phyloP scores from a whole-genome alignment of 1,140 invertebrate genomes.

The Macrobrachium nipponense region DNA sequence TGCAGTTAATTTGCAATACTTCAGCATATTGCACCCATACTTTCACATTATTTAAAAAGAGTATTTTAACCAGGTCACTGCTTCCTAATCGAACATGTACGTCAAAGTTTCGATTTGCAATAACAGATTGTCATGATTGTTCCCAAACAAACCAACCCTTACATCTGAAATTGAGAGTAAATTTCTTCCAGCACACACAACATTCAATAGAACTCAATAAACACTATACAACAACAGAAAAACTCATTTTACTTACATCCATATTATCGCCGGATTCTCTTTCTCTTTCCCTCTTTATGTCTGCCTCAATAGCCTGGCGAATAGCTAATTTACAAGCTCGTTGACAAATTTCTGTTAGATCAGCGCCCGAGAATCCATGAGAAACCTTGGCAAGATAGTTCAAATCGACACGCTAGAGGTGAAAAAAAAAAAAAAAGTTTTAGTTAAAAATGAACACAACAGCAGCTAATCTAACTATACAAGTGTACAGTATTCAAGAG shows the following conservation, averaged over 20 bases:
- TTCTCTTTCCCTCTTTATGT: slow-evolving; percentile 91
- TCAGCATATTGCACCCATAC: no score
- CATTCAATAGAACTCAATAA: not conserved
- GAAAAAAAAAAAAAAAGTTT: slow-evolving; percentile 21
- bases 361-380: slow-evolving; percentile 97
- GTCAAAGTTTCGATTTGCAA: no score
- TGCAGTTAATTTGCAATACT: no score
- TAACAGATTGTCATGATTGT: no score
- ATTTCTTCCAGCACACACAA: not conserved
- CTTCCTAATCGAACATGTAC: no score
- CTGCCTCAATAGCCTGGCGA: slow-evolving; percentile 95
- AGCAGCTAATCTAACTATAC: no score
- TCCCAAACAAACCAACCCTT: no score
- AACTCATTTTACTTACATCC: slow-evolving; percentile 48
- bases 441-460: no score
- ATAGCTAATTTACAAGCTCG: slow-evolving; percentile 99
- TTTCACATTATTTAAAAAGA: no score
- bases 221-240: not conserved
- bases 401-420: slow-evolving; percentile 88
- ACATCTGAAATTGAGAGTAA: no score
- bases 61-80: no score
- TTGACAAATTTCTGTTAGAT: slow-evolving; percentile 99
- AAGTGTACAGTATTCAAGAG: no score
- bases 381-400: slow-evolving; percentile 95
- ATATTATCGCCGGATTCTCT: slow-evolving; percentile 68